Evolutionary conservation across 2,888 invertebrate species (phyloP).

Genomic region (Anoncus sp.): DNA sequence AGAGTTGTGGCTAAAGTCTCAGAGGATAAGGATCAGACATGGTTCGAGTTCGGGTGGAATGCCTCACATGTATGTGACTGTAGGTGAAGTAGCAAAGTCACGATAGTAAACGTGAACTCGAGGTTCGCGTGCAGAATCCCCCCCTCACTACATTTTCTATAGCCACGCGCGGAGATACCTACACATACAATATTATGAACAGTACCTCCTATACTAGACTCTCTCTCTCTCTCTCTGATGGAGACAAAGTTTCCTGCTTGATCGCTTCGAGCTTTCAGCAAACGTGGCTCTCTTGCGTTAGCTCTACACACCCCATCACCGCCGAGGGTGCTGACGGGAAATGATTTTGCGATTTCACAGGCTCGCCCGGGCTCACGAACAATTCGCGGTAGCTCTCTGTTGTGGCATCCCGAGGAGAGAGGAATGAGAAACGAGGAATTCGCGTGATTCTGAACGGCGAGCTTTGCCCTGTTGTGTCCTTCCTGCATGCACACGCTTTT

Average conservation of each 20-base stretch:
- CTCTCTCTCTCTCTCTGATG: conserved; percentile 9
- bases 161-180: conserved; percentile 46
- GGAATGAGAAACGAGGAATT: conserved; percentile 56
- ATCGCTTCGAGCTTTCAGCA: conserved; percentile 31
- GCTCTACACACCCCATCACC: conserved; percentile 12
- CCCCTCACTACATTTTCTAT: not conserved
- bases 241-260: conserved; percentile 50
- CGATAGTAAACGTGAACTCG: conserved; percentile 6
- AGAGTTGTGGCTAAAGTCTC: not conserved
- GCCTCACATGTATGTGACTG: not conserved
- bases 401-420: not conserved
- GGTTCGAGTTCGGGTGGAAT: not conserved
- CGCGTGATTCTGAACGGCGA: conserved; percentile 45
- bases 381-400: conserved; percentile 59
- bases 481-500: not conserved
- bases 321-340: conserved; percentile 36
- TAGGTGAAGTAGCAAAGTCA: conserved; percentile 13
- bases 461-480: conserved; percentile 17
- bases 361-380: conserved; percentile 50
- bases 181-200: conserved; percentile 7
- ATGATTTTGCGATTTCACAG: conserved; percentile 56
- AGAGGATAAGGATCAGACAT: not conserved
- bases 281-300: conserved; percentile 1
- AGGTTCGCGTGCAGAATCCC: conserved; percentile 40
- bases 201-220: conserved; percentile 55